A percentile compares a stretch with the other conserved stretches of the same genome.
phyloP scores from a whole-genome alignment of 2,888 invertebrate genomes.

The Hirtodrosophila cameraria region DNA sequence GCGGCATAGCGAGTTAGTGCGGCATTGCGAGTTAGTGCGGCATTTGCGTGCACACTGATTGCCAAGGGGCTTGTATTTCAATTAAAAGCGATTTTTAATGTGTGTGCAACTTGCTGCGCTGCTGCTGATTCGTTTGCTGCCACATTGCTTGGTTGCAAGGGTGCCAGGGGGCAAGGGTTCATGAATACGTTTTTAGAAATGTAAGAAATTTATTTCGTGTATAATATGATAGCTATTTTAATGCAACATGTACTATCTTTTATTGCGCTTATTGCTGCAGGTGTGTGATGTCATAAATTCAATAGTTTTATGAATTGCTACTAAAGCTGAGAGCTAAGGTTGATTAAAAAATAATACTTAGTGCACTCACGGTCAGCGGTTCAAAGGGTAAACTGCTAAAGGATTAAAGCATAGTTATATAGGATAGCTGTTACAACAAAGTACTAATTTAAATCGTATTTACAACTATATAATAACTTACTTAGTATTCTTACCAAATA shows the following conservation, averaged over 20 bases:
- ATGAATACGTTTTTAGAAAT: conserved; percentile 30
- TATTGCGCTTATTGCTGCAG: conserved; percentile 11
- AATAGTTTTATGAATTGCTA: neutral
- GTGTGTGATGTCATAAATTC: conserved; percentile 13
- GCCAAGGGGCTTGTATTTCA: conserved; percentile 74
- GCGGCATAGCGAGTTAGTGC: too few species aligned
- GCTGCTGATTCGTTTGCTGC: neutral
- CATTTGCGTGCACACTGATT: conserved; percentile 63
- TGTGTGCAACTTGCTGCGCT: conserved; percentile 13
- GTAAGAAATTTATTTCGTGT: conserved; percentile 66
- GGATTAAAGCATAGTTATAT: too few species aligned
- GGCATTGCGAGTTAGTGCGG: conserved; percentile 47
- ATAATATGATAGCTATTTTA: conserved; percentile 19
- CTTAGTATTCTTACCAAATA: too few species aligned
- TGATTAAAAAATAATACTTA: neutral
- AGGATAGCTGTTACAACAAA: too few species aligned
- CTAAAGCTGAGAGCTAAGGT: neutral
- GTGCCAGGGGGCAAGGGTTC: too few species aligned
- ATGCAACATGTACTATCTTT: conserved; percentile 14
- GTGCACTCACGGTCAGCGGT: neutral
- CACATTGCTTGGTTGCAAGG: too few species aligned
- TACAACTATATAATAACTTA: too few species aligned
- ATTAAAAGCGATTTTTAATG: conserved; percentile 73
- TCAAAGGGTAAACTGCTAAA: neutral
- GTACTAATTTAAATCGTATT: too few species aligned